Evolutionary conservation across 2,797 vertebrate genomes (phyloP).

Genomic region (Okamejei kenojei): DNA sequence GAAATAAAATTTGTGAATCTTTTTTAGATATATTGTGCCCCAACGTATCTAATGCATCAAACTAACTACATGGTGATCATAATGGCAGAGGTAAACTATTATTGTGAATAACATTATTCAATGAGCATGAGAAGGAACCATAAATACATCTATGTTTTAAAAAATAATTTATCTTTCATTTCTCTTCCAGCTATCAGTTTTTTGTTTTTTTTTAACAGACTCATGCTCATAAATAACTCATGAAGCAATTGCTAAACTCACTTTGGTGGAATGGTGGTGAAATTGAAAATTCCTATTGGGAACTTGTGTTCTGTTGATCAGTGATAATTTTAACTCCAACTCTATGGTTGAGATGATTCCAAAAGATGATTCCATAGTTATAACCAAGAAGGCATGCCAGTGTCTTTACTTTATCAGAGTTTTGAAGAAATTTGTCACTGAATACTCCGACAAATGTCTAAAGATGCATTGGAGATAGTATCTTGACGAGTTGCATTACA

Average conservation of each 20-base stretch:
- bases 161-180: background rate
- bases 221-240: background rate
- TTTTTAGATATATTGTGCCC: background rate
- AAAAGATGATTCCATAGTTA: background rate
- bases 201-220: background rate
- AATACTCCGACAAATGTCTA: no score
- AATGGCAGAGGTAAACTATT: background rate
- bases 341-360: background rate
- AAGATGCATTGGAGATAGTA: no score
- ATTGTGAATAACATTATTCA: background rate
- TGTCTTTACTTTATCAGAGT: no score
- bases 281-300: background rate
- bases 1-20: no score
- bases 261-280: background rate
- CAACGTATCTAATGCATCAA: background rate
- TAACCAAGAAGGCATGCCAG: no score
- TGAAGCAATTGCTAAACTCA: background rate
- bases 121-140: background rate
- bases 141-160: background rate
- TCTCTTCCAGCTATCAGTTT: background rate
- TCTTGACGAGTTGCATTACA: no score
- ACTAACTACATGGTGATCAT: background rate
- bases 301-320: background rate
- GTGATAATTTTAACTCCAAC: background rate
- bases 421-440: no score